phyloP scores from a whole-genome alignment of 2,113 vertebrate species.

The Calidris pugnax region DNA sequence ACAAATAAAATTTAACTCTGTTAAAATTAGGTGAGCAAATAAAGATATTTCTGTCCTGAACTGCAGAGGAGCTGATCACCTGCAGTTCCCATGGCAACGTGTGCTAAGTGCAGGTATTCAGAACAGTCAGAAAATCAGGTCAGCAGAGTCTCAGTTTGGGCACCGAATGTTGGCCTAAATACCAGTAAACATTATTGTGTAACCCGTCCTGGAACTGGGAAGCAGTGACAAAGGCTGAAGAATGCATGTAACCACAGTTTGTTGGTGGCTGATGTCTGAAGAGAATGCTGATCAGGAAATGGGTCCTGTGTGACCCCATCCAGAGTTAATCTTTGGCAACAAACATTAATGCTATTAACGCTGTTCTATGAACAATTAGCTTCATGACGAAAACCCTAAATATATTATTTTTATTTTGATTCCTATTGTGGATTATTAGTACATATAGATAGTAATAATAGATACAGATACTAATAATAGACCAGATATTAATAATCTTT shows the following conservation, averaged over 20 bases:
- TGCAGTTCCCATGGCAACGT: not conserved
- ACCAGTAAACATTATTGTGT: not conserved
- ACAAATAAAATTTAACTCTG: not conserved
- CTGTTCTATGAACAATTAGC: not conserved
- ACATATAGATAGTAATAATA: not conserved
- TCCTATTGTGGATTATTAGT: not conserved
- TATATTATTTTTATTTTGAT: not conserved
- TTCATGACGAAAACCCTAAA: not conserved
- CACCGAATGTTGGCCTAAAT: constrained; percentile 23
- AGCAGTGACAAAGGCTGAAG: not conserved
- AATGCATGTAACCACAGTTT: not conserved
- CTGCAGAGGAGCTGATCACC: not conserved
- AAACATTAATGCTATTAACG: not conserved
- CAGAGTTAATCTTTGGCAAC: not conserved
- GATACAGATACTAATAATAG: not conserved
- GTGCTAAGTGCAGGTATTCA: not conserved
- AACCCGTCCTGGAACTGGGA: not conserved
- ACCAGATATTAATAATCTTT: not conserved
- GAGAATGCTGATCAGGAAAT: not conserved
- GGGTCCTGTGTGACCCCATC: not conserved
- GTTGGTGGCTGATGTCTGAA: not conserved
- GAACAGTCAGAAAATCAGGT: not conserved
- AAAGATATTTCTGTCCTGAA: not conserved
- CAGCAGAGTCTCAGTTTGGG: not conserved
- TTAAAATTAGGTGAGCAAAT: not conserved